Evolutionary conservation across 2,888 invertebrate genomes (phyloP).

Genomic region (Epistrophella euchroma): DNA sequence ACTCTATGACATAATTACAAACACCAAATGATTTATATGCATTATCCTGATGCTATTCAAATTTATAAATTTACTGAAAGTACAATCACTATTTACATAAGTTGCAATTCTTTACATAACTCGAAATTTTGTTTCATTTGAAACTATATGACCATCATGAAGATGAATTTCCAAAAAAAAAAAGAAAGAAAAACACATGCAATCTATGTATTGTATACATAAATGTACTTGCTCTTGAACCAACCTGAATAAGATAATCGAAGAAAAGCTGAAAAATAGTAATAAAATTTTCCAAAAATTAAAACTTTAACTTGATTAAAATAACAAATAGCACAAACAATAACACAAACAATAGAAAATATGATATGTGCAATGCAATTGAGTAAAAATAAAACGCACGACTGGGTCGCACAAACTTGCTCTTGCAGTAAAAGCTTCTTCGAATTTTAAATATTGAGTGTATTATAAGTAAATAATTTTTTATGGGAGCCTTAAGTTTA

Average conservation of each 20-base stretch:
- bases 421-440: too few relatives aligned
- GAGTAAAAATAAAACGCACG: too few relatives aligned
- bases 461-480: too few relatives aligned
- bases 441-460: too few relatives aligned
- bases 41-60: too few relatives aligned
- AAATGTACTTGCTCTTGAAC: slow-evolving; percentile 2
- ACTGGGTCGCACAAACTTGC: too few relatives aligned
- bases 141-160: background rate
- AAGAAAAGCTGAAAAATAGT: slow-evolving; percentile 68
- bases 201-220: background rate
- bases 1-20: background rate
- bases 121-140: background rate
- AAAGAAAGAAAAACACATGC: slow-evolving; percentile 18
- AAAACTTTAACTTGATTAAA: slow-evolving; percentile 8
- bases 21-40: too few relatives aligned
- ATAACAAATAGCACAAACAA: slow-evolving; percentile 18
- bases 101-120: background rate
- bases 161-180: background rate
- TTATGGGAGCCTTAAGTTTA: too few relatives aligned
- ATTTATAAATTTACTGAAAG: background rate
- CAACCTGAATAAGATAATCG: slow-evolving; percentile 68
- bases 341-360: background rate
- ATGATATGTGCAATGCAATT: too few relatives aligned
- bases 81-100: background rate
- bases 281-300: slow-evolving; percentile 32